phyloP scores from a whole-genome alignment of 2,113 vertebrate species.

The Osmerus mordax region DNA sequence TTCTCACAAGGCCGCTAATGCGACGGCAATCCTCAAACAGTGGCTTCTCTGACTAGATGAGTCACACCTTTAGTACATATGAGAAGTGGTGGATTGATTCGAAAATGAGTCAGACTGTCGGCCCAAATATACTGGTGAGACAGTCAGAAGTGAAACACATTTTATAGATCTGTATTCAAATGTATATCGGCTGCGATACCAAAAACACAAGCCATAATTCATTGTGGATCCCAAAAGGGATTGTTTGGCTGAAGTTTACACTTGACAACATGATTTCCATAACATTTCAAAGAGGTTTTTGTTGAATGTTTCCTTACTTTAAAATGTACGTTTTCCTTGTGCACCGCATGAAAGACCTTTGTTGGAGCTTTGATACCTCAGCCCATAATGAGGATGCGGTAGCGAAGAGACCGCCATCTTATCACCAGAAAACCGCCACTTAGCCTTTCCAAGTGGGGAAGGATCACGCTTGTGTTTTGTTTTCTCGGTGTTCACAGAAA shows the following conservation, averaged over 20 bases:
- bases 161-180: too few relatives aligned
- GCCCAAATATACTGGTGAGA: background rate
- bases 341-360: background rate
- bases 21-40: too few relatives aligned
- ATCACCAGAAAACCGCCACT: background rate
- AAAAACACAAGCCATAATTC: background rate
- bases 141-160: too few relatives aligned
- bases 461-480: background rate
- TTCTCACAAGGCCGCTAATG: too few relatives aligned
- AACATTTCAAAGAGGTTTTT: background rate
- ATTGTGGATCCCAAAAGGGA: background rate
- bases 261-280: slow-evolving; percentile 7
- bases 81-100: background rate
- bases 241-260: background rate
- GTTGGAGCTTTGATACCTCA: slow-evolving; percentile 10
- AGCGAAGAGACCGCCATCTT: background rate
- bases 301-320: slow-evolving; percentile 7
- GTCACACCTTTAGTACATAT: background rate
- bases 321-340: background rate
- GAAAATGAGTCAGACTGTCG: background rate
- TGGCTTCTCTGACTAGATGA: background rate
- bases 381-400: background rate
- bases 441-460: background rate
- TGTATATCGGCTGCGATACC: background rate
- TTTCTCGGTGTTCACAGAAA: background rate